phyloP scores from a whole-genome alignment of 2,888 invertebrate species.

The Bellardia pandia region DNA sequence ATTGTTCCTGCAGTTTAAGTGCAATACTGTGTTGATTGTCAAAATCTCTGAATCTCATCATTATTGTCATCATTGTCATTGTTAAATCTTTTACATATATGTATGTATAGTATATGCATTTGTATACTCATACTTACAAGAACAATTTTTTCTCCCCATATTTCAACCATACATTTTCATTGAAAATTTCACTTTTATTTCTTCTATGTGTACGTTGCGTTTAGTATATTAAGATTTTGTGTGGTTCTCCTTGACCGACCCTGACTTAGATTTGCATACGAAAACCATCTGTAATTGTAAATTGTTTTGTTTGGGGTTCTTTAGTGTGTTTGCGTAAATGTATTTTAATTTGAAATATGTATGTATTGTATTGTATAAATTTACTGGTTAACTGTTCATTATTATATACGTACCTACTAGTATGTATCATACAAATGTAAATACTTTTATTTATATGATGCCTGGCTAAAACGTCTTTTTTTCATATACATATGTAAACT shows the following conservation, averaged over 20 bases:
- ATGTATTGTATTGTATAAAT: too few relatives aligned
- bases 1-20: conserved; percentile 60
- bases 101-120: neutral
- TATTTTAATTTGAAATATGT: conserved; percentile 41
- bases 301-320: conserved; percentile 3
- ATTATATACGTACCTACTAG: neutral
- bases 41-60: conserved; percentile 61
- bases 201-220: neutral
- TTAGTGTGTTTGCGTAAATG: conserved; percentile 4
- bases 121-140: neutral
- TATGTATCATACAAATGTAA: conserved; percentile 8
- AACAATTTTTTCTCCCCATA: neutral
- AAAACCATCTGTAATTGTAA: conserved; percentile 21
- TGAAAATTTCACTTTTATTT: neutral
- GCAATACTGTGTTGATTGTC: conserved; percentile 68
- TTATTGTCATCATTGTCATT: conserved; percentile 52
- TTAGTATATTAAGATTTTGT: neutral
- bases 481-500: too few relatives aligned
- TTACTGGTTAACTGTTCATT: neutral
- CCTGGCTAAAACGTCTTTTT: too few relatives aligned
- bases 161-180: neutral
- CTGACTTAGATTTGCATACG: conserved; percentile 31
- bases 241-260: conserved; percentile 33
- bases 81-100: neutral
- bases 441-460: neutral